Conservation (phyloP, 2,797 vertebrate genomes). For the Squalus acanthias region DNA sequence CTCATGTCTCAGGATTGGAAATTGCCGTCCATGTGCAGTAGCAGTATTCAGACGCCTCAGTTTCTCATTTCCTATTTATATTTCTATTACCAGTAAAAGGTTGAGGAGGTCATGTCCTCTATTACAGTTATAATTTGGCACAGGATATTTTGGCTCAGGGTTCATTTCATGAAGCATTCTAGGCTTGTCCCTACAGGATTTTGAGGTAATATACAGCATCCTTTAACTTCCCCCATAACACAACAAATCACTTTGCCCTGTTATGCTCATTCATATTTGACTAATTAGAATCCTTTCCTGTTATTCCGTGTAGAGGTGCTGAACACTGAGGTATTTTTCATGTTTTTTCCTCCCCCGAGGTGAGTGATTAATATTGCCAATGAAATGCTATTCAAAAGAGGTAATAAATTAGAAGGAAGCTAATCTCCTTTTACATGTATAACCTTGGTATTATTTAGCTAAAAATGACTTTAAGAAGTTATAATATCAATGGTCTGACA, state of each 20-base stretch:
- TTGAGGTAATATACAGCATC: constrained; percentile 26
- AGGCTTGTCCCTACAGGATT: not conserved
- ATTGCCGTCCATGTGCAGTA: not conserved
- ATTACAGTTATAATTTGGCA: not conserved
- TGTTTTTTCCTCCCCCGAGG: not conserved
- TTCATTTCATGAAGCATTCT: constrained; percentile 16
- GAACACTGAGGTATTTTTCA: not conserved
- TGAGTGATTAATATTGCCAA: not conserved
- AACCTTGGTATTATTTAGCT: not conserved
- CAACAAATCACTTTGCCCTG: constrained; percentile 27
- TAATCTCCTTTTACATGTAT: not conserved
- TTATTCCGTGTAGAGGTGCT: constrained; percentile 2
- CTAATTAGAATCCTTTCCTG: constrained; percentile 28
- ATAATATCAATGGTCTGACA: not conserved
- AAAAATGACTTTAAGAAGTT: not conserved
- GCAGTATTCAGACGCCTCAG: not conserved
- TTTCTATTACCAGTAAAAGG: not conserved
- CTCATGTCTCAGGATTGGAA: not conserved
- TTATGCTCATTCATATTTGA: constrained; percentile 26
- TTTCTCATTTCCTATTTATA: not conserved
- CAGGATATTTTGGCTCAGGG: not conserved
- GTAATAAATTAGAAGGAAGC: constrained; percentile 30
- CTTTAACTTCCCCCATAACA: constrained; percentile 15
- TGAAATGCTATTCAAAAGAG: constrained; percentile 14
- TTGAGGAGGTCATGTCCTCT: not conserved